These are phyloP conservation scores for Xenopus petersii DNA, from an alignment of 2,797 vertebrate species.

Conservation along the genomic window DNA sequence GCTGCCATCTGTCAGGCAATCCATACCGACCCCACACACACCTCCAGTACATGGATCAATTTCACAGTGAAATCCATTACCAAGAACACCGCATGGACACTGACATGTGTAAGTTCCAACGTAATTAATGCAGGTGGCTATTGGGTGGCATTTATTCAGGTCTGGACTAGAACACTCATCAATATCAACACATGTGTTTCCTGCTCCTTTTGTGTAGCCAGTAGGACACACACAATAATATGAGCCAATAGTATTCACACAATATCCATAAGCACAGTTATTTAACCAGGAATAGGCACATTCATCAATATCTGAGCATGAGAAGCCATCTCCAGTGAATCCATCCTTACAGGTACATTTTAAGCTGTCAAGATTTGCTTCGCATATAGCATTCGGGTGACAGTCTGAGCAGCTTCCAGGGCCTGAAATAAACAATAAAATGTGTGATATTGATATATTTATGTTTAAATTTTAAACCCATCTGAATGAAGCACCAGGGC, in stretches of 20 bases:
- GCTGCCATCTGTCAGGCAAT: slow-evolving; percentile 17
- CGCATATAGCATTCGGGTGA: neutral
- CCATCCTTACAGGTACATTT: neutral
- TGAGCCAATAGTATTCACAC: no score
- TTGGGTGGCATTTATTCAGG: neutral
- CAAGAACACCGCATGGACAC: slow-evolving; percentile 36
- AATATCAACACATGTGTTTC: slow-evolving; percentile 18
- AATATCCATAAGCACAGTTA: no score
- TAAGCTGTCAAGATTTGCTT: neutral
- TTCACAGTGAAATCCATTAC: slow-evolving; percentile 46
- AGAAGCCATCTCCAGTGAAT: no score
- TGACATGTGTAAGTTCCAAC: slow-evolving; percentile 50
- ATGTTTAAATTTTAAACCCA: no score
- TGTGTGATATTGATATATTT: no score
- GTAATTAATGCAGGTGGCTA: slow-evolving; percentile 49
- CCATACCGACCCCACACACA: neutral
- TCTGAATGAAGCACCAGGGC: no score
- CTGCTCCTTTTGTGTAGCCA: neutral
- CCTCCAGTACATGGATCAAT: neutral
- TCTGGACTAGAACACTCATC: slow-evolving; percentile 25
- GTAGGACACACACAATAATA: no score
- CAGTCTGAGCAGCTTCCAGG: neutral
- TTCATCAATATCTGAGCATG: no score
- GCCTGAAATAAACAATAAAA: neutral
- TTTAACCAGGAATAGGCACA: no score